phyloP scores from a whole-genome alignment of 2,797 vertebrate species.

The Poecilia velifera region DNA sequence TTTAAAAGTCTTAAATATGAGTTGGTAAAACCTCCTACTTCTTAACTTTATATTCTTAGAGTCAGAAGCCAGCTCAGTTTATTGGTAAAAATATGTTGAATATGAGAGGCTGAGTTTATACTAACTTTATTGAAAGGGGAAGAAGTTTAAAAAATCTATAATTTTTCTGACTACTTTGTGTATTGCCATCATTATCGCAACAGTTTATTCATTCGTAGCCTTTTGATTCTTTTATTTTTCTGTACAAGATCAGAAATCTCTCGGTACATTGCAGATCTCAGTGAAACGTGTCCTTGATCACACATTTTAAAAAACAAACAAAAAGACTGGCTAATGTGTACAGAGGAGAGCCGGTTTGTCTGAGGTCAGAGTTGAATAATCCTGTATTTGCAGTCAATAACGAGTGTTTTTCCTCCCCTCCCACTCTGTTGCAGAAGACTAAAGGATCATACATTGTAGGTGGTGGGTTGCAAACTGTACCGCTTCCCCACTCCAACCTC shows the following conservation, averaged over 20 bases:
- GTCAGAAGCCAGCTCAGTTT: neutral
- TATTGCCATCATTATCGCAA: neutral
- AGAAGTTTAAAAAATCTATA: neutral
- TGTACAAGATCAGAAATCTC: neutral
- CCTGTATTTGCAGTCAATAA: conserved; percentile 37
- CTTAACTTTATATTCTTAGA: neutral
- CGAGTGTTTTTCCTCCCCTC: conserved; percentile 45
- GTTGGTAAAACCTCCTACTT: neutral
- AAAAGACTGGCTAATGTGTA: conserved; percentile 7
- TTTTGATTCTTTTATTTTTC: neutral
- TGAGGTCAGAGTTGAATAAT: conserved; percentile 28
- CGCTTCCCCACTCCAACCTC: conserved; percentile 26
- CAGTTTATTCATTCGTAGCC: neutral
- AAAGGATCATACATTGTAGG: conserved; percentile 84
- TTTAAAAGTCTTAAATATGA: no score
- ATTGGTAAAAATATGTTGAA: neutral
- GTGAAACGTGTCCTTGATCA: conserved; percentile 1
- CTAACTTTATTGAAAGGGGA: neutral
- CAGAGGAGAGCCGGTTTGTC: conserved; percentile 2
- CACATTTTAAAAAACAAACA: conserved; percentile 8
- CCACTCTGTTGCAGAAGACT: conserved; percentile 67
- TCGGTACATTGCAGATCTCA: neutral
- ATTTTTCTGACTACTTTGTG: neutral
- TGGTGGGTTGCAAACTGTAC: conserved; percentile 71
- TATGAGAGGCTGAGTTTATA: neutral